Percentiles rank a stretch among this genome's conserved stretches.
Conservation (phyloP, 2,113 vertebrate species). For the Ciconia maguari region DNA sequence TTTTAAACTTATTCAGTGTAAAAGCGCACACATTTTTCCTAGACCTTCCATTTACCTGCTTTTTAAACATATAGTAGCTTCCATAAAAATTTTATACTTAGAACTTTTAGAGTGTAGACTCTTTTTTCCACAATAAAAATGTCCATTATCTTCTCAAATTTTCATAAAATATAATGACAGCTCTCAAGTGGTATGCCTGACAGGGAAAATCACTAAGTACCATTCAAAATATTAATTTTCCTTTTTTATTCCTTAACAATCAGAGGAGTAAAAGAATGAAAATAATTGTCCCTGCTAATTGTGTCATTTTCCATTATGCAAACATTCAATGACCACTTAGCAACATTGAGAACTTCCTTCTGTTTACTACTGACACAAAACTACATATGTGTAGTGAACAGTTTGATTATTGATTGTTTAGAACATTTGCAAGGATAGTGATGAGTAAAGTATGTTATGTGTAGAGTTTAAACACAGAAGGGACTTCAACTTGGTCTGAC, state of each 20-base stretch:
- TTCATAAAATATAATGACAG: not conserved
- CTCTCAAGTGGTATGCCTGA: not conserved
- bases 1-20: not conserved
- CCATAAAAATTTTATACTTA: not conserved
- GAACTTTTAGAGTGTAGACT: not conserved
- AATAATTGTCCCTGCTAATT: not conserved
- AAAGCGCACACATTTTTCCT: not conserved
- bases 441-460: not conserved
- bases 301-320: not conserved
- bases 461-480: not conserved
- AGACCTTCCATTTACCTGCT: not conserved
- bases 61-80: not conserved
- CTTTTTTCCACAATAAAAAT: not conserved
- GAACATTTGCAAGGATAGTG: not conserved
- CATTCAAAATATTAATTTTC: not conserved
- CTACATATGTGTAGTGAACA: not conserved
- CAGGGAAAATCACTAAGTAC: not conserved
- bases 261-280: not conserved
- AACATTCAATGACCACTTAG: not conserved
- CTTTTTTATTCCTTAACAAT: not conserved
- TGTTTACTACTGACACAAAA: not conserved
- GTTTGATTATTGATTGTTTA: not conserved
- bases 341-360: not conserved
- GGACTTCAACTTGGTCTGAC: not conserved
- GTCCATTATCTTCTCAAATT: not conserved